A percentile compares a stretch with the other conserved stretches of the same genome.
phyloP scores from a whole-genome alignment of 2,113 vertebrate genomes.

The Zosterops japonicus region DNA sequence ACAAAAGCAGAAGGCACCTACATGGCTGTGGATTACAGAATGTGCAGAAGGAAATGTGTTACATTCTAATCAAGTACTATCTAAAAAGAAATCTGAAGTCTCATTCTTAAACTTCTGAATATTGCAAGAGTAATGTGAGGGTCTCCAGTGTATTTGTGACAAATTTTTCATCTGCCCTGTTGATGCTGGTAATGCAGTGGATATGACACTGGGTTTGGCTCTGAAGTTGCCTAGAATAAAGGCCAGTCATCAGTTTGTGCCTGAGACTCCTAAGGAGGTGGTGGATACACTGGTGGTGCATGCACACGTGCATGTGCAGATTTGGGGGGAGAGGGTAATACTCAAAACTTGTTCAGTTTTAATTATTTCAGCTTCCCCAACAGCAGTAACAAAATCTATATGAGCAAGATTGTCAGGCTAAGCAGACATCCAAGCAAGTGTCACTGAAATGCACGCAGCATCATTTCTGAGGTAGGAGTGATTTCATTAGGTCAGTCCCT shows the following conservation, averaged over 20 bases:
- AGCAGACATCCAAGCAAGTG: neutral
- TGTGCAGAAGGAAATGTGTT: neutral
- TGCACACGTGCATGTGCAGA: neutral
- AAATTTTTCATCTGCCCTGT: neutral
- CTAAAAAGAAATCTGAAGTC: neutral
- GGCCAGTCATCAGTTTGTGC: neutral
- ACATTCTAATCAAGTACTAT: neutral
- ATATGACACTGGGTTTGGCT: neutral
- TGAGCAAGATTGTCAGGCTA: neutral
- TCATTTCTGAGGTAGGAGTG: neutral
- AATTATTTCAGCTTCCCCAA: neutral
- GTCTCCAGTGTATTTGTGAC: neutral
- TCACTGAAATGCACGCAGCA: neutral
- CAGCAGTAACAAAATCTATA: neutral
- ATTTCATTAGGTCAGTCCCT: neutral
- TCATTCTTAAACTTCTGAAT: neutral
- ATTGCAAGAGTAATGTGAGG: neutral
- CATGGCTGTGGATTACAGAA: neutral
- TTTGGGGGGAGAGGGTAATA: neutral
- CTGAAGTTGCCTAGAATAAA: neutral
- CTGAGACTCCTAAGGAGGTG: neutral
- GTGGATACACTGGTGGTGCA: too few relatives aligned
- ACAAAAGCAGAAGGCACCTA: neutral
- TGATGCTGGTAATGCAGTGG: neutral
- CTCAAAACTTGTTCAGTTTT: neutral